Evolutionary conservation across 2,113 vertebrate species (phyloP).

Genomic region (Spermophilus dauricus): DNA sequence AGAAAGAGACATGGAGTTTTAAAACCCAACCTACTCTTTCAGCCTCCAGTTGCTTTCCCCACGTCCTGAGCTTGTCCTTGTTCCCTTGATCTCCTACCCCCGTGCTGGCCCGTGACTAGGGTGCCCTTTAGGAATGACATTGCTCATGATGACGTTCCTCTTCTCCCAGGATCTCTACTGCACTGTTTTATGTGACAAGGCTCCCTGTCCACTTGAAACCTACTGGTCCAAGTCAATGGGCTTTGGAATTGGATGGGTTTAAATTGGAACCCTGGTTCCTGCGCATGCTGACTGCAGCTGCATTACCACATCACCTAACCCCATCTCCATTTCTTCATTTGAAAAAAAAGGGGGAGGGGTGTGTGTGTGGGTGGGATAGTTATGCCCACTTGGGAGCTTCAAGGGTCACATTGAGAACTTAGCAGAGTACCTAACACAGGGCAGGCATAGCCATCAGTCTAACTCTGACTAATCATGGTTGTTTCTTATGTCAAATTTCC

Average conservation of each 20-base stretch:
- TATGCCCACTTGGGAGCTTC: background rate
- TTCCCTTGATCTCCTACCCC: background rate
- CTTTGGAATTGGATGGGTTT: background rate
- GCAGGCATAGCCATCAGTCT: background rate
- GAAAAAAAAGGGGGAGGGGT: background rate
- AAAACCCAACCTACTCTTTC: background rate
- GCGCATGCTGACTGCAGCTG: background rate
- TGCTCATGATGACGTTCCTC: background rate
- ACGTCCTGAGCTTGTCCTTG: background rate
- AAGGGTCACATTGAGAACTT: background rate
- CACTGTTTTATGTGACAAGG: background rate
- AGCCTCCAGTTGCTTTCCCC: background rate
- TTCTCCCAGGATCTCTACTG: background rate
- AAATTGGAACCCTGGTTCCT: background rate
- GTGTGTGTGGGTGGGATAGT: background rate
- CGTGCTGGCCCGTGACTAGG: accelerated
- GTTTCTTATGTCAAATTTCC: background rate
- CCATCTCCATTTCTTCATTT: background rate
- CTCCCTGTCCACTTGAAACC: background rate
- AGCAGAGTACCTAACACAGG: background rate
- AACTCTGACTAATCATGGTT: background rate
- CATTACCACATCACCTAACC: background rate
- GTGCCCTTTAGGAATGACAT: background rate
- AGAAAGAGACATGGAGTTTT: background rate
- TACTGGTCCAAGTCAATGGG: background rate